Percentiles rank a stretch among this genome's conserved stretches.
Conservation (phyloP, 1,140 invertebrate species). For the Conus ventricosus region DNA sequence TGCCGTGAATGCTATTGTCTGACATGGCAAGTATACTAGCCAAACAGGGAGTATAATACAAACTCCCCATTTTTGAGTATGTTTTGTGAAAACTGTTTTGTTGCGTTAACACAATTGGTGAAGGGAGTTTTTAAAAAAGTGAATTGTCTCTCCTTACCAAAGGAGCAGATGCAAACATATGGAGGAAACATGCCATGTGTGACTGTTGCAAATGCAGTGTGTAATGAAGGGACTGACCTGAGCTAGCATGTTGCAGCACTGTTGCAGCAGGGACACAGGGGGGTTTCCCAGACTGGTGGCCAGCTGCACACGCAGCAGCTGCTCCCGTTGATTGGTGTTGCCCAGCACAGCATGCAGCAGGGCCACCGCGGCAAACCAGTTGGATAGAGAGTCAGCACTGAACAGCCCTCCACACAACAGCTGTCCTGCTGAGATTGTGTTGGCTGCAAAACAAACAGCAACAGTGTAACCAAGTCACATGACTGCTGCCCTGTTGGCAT, state of each 20-base stretch:
- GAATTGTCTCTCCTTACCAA: too few species aligned
- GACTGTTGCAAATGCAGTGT: too few species aligned
- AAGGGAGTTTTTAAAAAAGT: too few species aligned
- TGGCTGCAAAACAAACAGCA: conserved; percentile 54
- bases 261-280: conserved; percentile 91
- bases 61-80: too few species aligned
- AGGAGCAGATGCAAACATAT: too few species aligned
- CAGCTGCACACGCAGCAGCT: conserved; percentile 92
- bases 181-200: too few species aligned
- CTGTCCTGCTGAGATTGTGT: conserved; percentile 83
- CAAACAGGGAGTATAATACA: too few species aligned
- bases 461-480: neutral
- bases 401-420: conserved; percentile 96
- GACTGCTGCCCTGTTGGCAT: neutral
- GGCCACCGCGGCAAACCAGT: conserved; percentile 96
- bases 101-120: too few species aligned
- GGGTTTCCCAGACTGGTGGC: conserved; percentile 89
- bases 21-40: too few species aligned
- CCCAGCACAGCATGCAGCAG: conserved; percentile 91
- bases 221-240: conserved; percentile 73
- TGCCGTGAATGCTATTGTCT: too few species aligned
- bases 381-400: conserved; percentile 92
- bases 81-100: too few species aligned
- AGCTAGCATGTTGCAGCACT: conserved; percentile 89
- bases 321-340: conserved; percentile 92